Base-by-base conservation (phyloP, 2,888 invertebrate genomes). In the Calameuta idolon region DNA sequence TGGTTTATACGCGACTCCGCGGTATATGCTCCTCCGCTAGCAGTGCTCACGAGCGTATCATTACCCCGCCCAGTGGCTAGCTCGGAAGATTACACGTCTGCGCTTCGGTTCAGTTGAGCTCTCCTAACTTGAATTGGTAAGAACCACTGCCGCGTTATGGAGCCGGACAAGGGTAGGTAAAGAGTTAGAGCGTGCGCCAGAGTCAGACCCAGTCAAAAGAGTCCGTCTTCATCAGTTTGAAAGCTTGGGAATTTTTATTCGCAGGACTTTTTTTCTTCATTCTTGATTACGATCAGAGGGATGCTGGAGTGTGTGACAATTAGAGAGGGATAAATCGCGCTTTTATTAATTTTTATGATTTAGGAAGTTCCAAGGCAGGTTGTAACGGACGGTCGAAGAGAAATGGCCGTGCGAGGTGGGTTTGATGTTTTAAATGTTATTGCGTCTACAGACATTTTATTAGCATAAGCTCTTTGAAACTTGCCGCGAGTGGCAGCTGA, bases 61-160 rank as follows among this genome's bases (percentile, higher is more conserved):
- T 91, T 91, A 91, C 89, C 90, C 90, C 91, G 91, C 91, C 91
- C 90, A 91, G 91, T 91, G 91, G 91, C 91, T 90, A 90, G 89
- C 90, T 88, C 80, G 82, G 86, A 89, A 90, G 91, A 91, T 91
- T 91, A 91, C 90, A 91, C 87, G 91, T 91, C 90, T 91, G 89
- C 87, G 77, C 81, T 80, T 69, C 75, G 78, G 82, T 83, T 82
- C 80, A 81, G 78, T 79, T 75, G 78, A 80, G 79, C 76, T 76
- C 81, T 12, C 15, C 71, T 31, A 71, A 71, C 31, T 71, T 34
- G 71, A 71, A 71, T 71, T 34, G 71, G 34, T 71, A 71, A 71
- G 71, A 71, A 71, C 71, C 71, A 71, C 71, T 71, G 71, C 33
- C 71, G 55, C 55, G 55, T 55, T 55, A 55, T 23, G 23, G 55